Base-by-base conservation (phyloP, 2,113 vertebrate species). In the Antigone vipio region DNA sequence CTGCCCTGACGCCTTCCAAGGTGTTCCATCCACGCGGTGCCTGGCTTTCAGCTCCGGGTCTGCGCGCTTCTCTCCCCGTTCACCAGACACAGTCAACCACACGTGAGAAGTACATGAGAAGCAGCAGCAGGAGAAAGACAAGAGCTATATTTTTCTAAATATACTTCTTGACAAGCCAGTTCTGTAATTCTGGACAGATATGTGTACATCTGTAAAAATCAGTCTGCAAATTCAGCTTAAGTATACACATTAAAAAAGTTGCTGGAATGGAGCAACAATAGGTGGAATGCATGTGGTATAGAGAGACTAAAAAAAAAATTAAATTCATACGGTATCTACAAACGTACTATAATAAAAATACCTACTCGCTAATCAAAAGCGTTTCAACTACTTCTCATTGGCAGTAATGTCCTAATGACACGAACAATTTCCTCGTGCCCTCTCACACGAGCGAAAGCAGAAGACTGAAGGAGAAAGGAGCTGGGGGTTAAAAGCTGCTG, bases 401-500 rank as follows among this genome's bases (percentile, higher is more conserved):
- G 62, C 81, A 94, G 53, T 4, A 50, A 42, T 3, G 79, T 67
- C 80, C 44, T 19, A 35, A 89, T 30, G 71, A 80, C 87, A 84
- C 32, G 87, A 73, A 73, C 18, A 12, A 32, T 73, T 63, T 95
- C 62, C 86, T 67, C 0, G 0, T 53, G 32, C 53, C 59, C 82
- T 96, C 60, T 27, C 74, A 55, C 30, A 14, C 2, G 73, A 90
- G 88, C 23, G 85, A n/a, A 47, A 90, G 89, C 60, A 88, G 81
- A 75, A 82, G 81, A 55, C 15, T 29, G 74, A 52, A 82, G 50
- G 60, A 55, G 77, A 60, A 87, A 53, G 50, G 71, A 85, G 85
- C 85, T n/a, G 73, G 73, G 11, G 85, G n/a, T 63, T 32, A 62
- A 60, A 76, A 96, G 85, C 92, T 94, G 92, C 63, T 88, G 86